Evolutionary conservation across 1,140 invertebrate genomes (phyloP).

Genomic region (Drosophila sp.): DNA sequence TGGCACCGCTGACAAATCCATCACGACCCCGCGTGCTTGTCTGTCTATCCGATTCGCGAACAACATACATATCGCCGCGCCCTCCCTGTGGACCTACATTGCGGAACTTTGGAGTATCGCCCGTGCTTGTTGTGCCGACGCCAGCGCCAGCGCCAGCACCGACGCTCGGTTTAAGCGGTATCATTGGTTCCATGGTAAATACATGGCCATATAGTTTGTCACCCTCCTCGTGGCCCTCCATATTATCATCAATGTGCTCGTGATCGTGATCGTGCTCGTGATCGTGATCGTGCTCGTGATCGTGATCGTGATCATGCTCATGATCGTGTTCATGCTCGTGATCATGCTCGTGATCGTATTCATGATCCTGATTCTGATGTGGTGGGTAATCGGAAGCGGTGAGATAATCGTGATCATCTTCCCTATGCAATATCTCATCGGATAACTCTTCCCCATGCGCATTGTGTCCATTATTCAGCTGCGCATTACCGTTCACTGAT

Average conservation of each 20-base stretch:
- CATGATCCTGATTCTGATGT: slow-evolving; percentile 37
- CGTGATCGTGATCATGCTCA: slow-evolving; percentile 29
- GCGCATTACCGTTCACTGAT: slow-evolving; percentile 34
- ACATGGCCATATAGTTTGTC: slow-evolving; percentile 51
- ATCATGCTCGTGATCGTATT: slow-evolving; percentile 25
- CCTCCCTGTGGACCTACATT: slow-evolving; percentile 66
- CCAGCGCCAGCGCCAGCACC: slow-evolving; percentile 27
- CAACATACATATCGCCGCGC: slow-evolving; percentile 63
- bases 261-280: slow-evolving; percentile 38
- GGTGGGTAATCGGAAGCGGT: slow-evolving; percentile 55
- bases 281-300: slow-evolving; percentile 31
- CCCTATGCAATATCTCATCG: slow-evolving; percentile 56
- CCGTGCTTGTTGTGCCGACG: slow-evolving; percentile 32
- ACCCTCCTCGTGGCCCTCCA: slow-evolving; percentile 37
- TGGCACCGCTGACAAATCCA: slow-evolving; percentile 62
- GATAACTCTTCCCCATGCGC: slow-evolving; percentile 43
- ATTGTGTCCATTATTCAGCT: slow-evolving; percentile 30
- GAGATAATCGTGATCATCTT: slow-evolving; percentile 50
- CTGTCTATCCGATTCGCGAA: slow-evolving; percentile 66
- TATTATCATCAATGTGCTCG: slow-evolving; percentile 43
- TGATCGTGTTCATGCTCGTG: slow-evolving; percentile 31
- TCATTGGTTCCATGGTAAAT: slow-evolving; percentile 56
- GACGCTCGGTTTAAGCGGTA: slow-evolving; percentile 47
- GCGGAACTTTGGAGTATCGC: slow-evolving; percentile 61
- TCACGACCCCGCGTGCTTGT: slow-evolving; percentile 57